Percentiles rank a stretch among this genome's conserved stretches.
Evolutionary conservation across 2,888 invertebrate species (phyloP).

Genomic region (Hirtodrosophila histrioides): DNA sequence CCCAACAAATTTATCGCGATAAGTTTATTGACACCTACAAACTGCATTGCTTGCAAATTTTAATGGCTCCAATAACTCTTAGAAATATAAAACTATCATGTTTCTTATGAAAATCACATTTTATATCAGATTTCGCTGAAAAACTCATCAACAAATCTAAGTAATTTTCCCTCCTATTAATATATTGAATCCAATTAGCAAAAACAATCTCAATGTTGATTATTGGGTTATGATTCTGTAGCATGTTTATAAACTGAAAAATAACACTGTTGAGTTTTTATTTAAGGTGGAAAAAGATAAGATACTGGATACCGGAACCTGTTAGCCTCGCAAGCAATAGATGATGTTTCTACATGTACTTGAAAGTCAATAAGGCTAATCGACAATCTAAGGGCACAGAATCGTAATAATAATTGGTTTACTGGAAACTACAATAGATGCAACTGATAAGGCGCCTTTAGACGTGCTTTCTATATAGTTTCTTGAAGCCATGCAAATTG

Average conservation of each 20-base stretch:
- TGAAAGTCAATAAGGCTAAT: conserved; percentile 7
- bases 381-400: conserved; percentile 6
- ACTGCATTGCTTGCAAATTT: no score
- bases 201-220: neutral
- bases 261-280: conserved; percentile 2
- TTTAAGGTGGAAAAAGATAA: conserved; percentile 18
- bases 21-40: no score
- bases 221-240: conserved; percentile 8
- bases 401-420: conserved; percentile 9
- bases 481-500: conserved; percentile 33
- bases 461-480: conserved; percentile 35
- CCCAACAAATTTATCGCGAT: no score
- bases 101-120: no score
- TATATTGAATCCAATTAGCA: conserved; percentile 8
- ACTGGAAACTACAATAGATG: conserved; percentile 13
- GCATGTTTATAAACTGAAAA: conserved; percentile 10
- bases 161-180: no score
- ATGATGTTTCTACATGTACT: conserved; percentile 3
- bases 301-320: conserved; percentile 26
- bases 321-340: conserved; percentile 6
- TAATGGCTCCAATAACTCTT: no score
- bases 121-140: no score
- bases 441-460: conserved; percentile 45
- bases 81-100: no score
- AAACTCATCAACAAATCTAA: no score